These are phyloP conservation scores for Carcina quercana DNA, from an alignment of 2,888 invertebrate species.

Conservation along the genomic window DNA sequence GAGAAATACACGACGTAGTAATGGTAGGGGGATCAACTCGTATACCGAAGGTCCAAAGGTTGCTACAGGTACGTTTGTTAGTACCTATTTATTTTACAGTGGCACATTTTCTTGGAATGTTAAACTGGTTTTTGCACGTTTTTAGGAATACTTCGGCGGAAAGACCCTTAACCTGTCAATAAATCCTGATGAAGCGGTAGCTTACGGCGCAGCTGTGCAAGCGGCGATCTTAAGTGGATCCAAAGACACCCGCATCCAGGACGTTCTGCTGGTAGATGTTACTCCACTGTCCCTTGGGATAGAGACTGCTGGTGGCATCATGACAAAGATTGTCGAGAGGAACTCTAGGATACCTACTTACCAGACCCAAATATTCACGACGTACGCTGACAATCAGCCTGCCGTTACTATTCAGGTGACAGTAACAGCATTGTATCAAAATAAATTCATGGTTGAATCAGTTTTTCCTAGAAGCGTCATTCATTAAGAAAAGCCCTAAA, in stretches of 20 bases:
- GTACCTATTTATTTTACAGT: neutral
- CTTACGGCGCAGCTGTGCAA: slow-evolving; percentile 95
- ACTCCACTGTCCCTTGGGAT: slow-evolving; percentile 85
- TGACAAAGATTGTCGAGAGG: slow-evolving; percentile 89
- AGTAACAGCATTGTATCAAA: too few species aligned
- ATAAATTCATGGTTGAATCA: too few species aligned
- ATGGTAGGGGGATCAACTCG: slow-evolving; percentile 93
- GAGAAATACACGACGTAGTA: slow-evolving; percentile 86
- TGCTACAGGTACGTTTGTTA: slow-evolving; percentile 71
- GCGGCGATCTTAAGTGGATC: slow-evolving; percentile 90
- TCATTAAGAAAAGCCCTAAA: too few species aligned
- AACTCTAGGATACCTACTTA: slow-evolving; percentile 88
- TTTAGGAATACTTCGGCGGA: slow-evolving; percentile 83
- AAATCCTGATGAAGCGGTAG: slow-evolving; percentile 94
- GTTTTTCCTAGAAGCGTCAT: too few species aligned
- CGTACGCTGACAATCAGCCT: slow-evolving; percentile 94
- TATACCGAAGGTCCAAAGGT: slow-evolving; percentile 93
- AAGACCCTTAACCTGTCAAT: slow-evolving; percentile 92
- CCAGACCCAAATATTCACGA: slow-evolving; percentile 89
- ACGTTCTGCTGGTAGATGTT: slow-evolving; percentile 88
- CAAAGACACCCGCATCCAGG: slow-evolving; percentile 81
- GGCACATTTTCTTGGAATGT: neutral
- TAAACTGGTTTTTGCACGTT: too few species aligned
- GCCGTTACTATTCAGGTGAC: slow-evolving; percentile 88
- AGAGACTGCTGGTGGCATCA: slow-evolving; percentile 89